Base-by-base conservation (phyloP, 2,113 vertebrate genomes). In the Ophthalmotilapia sp. region DNA sequence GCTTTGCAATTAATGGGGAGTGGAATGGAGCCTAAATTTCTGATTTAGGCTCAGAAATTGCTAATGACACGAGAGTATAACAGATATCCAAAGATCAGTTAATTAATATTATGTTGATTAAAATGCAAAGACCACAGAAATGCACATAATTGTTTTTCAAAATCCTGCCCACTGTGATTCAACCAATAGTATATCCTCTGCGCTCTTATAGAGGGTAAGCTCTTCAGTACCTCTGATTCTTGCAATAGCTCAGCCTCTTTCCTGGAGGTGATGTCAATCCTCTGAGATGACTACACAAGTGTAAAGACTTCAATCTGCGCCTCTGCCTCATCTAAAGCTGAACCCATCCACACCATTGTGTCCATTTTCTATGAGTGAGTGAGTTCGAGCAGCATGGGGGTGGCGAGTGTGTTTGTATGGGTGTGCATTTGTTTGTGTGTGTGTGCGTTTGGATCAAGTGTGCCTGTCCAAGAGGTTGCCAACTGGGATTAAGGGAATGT, bases 381-480 rank as follows among this genome's bases (percentile, higher is more conserved):
- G 83, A 58, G 85, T 12, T 45, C 9, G 79, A 62, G 79, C 31
- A 5, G 88, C 9, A 81, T 73, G 89, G 88, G 90, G 89, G 86
- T 53, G 26, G 89, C 2, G 80, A 19, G 83, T 19, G 56, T 21
- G 70, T 75, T 26, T 38, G 58, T 56, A 83, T 75, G 79, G 45
- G 73, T 58, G 51, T 62, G 33, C 54, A 47, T 42, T 70, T 60
- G 79, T 60, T 47, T 53, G 13, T 60, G 53, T 84, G 51, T 84
- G 54, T 55, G 40, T 55, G 60, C 47, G 55, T 79, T 13, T 85
- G 70, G 70, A 80, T 89, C 29, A 81, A 86, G 84, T 68, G 86
- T 90, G 93, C 85, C 88, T 90, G 91, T 91, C 92, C 89, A 82
- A 95, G 91, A 93, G 96, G 94, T 96, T 97, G 97, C 96, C 97